These are phyloP conservation scores for Pantherophis guttatus DNA, from an alignment of 2,113 vertebrate genomes.

Conservation along the genomic window DNA sequence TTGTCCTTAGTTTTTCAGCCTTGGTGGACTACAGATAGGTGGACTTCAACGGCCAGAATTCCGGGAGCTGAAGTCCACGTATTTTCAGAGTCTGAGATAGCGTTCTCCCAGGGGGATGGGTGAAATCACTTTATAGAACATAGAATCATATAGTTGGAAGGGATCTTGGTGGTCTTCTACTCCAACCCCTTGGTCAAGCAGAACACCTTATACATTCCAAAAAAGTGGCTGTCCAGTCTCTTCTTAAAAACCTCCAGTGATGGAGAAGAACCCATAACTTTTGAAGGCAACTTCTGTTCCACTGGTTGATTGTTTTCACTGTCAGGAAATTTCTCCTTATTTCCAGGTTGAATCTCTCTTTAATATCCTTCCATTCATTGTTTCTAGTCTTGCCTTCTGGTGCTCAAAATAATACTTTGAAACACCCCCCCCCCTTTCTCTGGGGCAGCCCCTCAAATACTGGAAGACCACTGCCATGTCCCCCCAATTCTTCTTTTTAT, in stretches of 20 bases:
- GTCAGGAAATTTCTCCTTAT: not conserved
- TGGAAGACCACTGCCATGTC: not conserved
- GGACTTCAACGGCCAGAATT: not conserved
- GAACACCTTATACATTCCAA: not conserved
- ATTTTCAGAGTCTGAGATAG: not conserved
- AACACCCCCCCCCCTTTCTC: not conserved
- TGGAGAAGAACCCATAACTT: not conserved
- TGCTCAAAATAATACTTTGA: not conserved
- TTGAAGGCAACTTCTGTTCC: not conserved
- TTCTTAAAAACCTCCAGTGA: not conserved
- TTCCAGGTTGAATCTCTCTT: not conserved
- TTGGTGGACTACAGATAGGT: accelerated
- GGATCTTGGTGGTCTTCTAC: not conserved
- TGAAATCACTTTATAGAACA: not conserved
- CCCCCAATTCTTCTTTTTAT: no score
- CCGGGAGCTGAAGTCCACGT: not conserved
- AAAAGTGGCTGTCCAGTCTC: not conserved
- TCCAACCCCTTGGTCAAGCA: not conserved
- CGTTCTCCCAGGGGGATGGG: not conserved
- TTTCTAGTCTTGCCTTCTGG: not conserved
- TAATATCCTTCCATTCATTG: not conserved
- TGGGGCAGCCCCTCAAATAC: not conserved
- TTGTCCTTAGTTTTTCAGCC: not conserved
- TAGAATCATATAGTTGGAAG: not conserved
- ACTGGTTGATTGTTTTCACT: not conserved